Evolutionary conservation across 2,797 vertebrate species (phyloP), one percentile per base, ranked within the genome.

Genomic region (Bovichtus variegatus): DNA sequence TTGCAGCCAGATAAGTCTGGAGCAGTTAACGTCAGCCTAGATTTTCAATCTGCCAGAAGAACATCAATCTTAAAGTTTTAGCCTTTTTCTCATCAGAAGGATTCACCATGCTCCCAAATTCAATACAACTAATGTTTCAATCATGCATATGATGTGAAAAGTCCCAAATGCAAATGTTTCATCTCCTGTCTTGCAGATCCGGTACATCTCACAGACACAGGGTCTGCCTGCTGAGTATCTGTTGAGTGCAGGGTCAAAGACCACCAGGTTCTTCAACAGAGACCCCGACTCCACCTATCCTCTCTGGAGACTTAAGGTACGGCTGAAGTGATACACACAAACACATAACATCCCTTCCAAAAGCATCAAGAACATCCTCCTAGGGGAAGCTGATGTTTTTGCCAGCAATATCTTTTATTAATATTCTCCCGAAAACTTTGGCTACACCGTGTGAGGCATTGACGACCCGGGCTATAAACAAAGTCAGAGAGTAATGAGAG

Each of bases 181-280:
- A 19, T 61, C 36, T 82, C 88, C 67, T 89, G 43, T 94, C 85
- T 92, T 93, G 55, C 94, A 99, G 98, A 99, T 99, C 91, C 97
- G 98, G 85, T 99, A 99, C 95, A 98, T 99, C 93, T 99, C 98
- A 63, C 98, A 99, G 94, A 99, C 98, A 0, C 98, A 99, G 90
- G 98, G 98, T 78, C 95, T 99, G 83, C 98, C 98, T 54, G 98
- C 98, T 54, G 98, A 99, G 93, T 99, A 99, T 93, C 96, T 99
- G 87, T 93, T 99, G 94, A 99, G 98, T 40, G 97, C 98, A 41
- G 98, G 98, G 80, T 98, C 98, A n/a, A 99, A 99, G 96, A 99
- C 98, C 54, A 98, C 98, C 8, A 95, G 98, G 92, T 99, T 99
- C 95, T 99, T 99, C 95, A 99, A 99, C 95, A 97, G 98, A 94